Evolutionary conservation across 1,140 invertebrate species (phyloP).

Genomic region (Acromyrmex echinatior): DNA sequence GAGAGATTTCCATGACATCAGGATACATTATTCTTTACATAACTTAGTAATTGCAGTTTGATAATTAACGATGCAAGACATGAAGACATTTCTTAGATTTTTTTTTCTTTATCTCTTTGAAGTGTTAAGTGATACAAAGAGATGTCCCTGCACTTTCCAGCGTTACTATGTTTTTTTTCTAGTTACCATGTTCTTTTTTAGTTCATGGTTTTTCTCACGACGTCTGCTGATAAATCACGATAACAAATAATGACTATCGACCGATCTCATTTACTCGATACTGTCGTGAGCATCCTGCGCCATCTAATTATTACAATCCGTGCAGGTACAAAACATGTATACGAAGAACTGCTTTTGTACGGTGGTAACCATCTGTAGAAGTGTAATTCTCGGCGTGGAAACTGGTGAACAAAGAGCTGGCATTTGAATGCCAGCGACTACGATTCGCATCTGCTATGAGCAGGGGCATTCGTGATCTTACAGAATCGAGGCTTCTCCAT

Average conservation of each 20-base stretch:
- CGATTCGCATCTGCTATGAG: constrained; percentile 60
- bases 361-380: constrained; percentile 49
- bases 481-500: constrained; percentile 44
- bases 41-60: constrained; percentile 23
- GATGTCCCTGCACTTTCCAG: constrained; percentile 30
- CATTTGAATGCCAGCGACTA: constrained; percentile 78
- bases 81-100: background rate
- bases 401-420: constrained; percentile 78
- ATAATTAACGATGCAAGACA: constrained; percentile 27
- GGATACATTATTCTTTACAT: constrained; percentile 27
- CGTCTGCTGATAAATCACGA: constrained; percentile 51
- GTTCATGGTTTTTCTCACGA: constrained; percentile 62
- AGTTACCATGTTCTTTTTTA: constrained; percentile 16
- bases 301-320: constrained; percentile 62
- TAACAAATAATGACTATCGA: constrained; percentile 44
- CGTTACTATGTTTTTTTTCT: constrained; percentile 20
- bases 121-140: constrained; percentile 30
- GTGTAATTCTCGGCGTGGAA: constrained; percentile 67
- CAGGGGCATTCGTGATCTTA: constrained; percentile 71
- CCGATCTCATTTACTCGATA: constrained; percentile 27
- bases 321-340: constrained; percentile 1
- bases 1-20: background rate
- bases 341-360: constrained; percentile 24
- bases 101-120: constrained; percentile 15
- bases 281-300: constrained; percentile 23